Base-by-base conservation (phyloP, 2,113 vertebrate genomes). In the Cygnus atratus region DNA sequence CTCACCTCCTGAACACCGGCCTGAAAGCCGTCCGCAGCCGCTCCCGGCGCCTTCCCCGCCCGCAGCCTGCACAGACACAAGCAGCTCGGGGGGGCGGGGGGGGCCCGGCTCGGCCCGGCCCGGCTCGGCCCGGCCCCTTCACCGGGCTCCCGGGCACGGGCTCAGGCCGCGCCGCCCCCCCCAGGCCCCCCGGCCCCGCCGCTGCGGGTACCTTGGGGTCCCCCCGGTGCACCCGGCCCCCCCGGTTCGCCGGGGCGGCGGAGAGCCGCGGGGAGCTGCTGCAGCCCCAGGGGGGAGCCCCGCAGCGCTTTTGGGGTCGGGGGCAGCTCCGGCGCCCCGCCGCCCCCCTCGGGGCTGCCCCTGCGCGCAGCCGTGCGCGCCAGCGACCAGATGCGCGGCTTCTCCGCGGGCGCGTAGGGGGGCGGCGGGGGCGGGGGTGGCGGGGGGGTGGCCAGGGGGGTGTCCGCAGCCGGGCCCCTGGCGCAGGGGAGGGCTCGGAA, bases 371-470 rank as follows among this genome's bases (percentile, higher is more conserved):
- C 99, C 0, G 99, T 99, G 63, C 98, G 98, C 28, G 99, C 99
- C 93, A 99, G 97, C 5, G 99, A 99, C 99, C 99, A 99, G 97
- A 99, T 99, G 93, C 98, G 97, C 29, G 99, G 98, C 90, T 99
- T 99, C 90, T 99, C 98, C 9, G 97, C 82, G 19, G 96, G 78
- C 35, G 98, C 98, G 74, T 98, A 99, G 75, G 98, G 98, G 71
- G 76, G 84, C 35, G 62, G 80, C 46, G 46, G 46, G 46, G 52
- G 89, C 46, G 67, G 46, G 35, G 46, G 73, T 29, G 31, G 59
- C 48, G 59, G 90, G 62, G 46, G 35, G 46, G 46, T 20, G 46
- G 46, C 6, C 72, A 88, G 88, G 76, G 79, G 46, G 46, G 46
- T 22, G 46, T 48, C 93, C 41, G 37, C 77, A 28, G 81, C 14